Evolutionary conservation across 1,140 invertebrate genomes (phyloP), one percentile per base, ranked within the genome.

Genomic region (Drosophila aff.): DNA sequence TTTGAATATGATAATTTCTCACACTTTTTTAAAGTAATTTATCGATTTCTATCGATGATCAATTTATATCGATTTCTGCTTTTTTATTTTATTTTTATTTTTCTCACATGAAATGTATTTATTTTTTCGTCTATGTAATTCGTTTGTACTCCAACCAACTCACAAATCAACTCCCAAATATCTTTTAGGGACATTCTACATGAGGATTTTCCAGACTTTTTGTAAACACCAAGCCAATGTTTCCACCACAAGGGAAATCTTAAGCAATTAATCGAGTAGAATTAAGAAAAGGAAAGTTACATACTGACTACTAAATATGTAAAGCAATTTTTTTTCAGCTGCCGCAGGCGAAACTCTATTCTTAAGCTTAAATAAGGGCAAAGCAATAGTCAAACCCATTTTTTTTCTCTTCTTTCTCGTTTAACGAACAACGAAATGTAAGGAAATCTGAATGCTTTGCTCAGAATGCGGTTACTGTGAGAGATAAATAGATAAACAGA

Each of bases 401-500:
- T 55, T 55, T 74, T 21, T 33, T 53, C 10, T 31, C 11, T n/a
- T 71, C 41, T 58, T 47, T 63, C 36, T 80, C 76, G 81, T 79
- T 58, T 31, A 62, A 83, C 60, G 80, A 75, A 79, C 21, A 66
- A 33, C 52, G 55, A 81, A 58, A 46, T 55, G 9, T 52, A 52
- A 50, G 52, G 49, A 43, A 62, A 46, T 47, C n/a, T 21, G 16
- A 33, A 60, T 47, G 52, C 53, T 44, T 76, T 81, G 62, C 40
- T 69, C n/a, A 23, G 40, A 53, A 44, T 60, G 71, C 60, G 72
- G 64, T 44, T 66, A 61, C 69, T 82, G 53, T 74, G 52, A 82
- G 62, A 38, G 62, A 38, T 38, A 57, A 73, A 77, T 31, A 36
- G 46, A 49, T 9, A 43, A 36, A 41, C 36, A 57, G 15, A 68